Evolutionary conservation across 2,888 invertebrate species (phyloP), one percentile per base, ranked within the genome.

Genomic region (Drosophila demipolita): DNA sequence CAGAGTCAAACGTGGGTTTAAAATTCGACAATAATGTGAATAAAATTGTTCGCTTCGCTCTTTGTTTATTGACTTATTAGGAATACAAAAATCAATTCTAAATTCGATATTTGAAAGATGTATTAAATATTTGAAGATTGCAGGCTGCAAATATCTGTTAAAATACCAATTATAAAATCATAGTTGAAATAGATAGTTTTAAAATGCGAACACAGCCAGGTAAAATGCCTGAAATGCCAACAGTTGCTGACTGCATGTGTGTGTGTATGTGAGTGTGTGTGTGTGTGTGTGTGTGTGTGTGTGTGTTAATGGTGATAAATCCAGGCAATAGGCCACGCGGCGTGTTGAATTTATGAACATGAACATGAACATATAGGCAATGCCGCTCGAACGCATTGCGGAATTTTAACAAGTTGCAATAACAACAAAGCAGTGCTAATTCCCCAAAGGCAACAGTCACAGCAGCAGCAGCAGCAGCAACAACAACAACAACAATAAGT

Each of bases 371-470:
- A 60, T 66, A 52, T 67, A 52, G 80, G 52, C 67, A 58, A 65
- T 66, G 66, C 64, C 59, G 65, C 71, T 53, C 59, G 68, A 35
- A 71, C 73, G 73, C 78, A 73, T 82, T 76, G 78, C 54, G 85
- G 87, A 89, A 87, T 87, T 85, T 87, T 87, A 87, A 87, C 87
- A 89, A 87, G 87, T 87, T 78, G 82, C 87, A 79, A 80, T 80
- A 83, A 78, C 82, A 84, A 83, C 82, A 80, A 82, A 73, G 82
- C 87, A 59, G 75, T 81, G 87, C 86, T 87, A 87, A 87, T 89
- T 87, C 89, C 89, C 87, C 87, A 87, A 87, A 80, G 89, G 69
- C 82, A 75, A 32, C 73, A 55, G 36, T 73, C 58, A n/a, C 60
- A 50, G 32, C 52, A 63, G 32, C 68, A 74, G 12, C 64, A 69